These are phyloP conservation scores for Drosophila birchii DNA, from an alignment of 2,888 invertebrate species.

Conservation along the genomic window DNA sequence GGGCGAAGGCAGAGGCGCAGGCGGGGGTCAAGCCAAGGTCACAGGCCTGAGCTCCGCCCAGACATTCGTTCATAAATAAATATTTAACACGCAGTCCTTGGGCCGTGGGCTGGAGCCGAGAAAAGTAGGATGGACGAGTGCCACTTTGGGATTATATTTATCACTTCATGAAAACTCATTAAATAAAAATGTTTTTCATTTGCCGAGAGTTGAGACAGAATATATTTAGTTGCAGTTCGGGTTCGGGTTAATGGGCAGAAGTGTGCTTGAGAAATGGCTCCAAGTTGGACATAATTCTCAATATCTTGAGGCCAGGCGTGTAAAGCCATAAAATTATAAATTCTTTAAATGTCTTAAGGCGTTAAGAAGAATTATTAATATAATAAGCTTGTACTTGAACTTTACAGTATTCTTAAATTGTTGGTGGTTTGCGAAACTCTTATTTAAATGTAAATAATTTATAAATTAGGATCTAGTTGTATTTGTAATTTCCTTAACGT, in stretches of 20 bases:
- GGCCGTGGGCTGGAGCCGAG: constrained; percentile 5
- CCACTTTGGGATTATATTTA: constrained; percentile 38
- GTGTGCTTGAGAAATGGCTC: not conserved
- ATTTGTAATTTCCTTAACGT: not conserved
- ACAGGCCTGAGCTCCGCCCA: constrained; percentile 26
- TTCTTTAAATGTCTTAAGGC: not conserved
- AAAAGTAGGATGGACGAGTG: constrained; percentile 16
- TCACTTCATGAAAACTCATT: constrained; percentile 47
- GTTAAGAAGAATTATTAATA: not conserved
- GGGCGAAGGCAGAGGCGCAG: not conserved
- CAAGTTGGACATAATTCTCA: constrained; percentile 1
- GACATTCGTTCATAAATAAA: constrained; percentile 65
- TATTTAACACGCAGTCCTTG: constrained; percentile 62
- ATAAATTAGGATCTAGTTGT: not conserved
- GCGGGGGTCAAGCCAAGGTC: constrained; percentile 37
- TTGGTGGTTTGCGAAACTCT: not conserved
- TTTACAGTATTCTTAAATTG: too few species aligned
- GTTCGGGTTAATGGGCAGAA: not conserved
- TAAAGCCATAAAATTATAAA: constrained; percentile 4
- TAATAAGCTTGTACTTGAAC: not conserved
- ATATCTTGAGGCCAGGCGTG: too few species aligned
- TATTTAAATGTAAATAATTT: not conserved
- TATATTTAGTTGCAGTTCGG: constrained; percentile 19
- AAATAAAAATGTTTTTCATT: constrained; percentile 44
- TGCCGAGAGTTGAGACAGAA: constrained; percentile 21